phyloP scores from a whole-genome alignment of 2,113 vertebrate species.

The Eclectus roratus region DNA sequence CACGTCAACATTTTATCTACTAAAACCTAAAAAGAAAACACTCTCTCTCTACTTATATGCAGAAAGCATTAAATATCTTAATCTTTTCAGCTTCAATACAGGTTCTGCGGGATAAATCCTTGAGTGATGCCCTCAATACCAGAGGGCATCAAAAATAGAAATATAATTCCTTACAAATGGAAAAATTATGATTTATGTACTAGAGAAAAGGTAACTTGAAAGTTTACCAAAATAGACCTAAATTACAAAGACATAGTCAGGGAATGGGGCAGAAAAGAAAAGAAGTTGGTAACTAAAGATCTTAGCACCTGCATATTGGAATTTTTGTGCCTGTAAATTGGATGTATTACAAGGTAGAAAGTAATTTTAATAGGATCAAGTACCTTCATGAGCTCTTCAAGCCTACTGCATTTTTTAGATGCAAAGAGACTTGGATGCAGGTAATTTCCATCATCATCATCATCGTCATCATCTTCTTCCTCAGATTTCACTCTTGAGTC shows the following conservation, averaged over 20 bases:
- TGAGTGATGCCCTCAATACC: neutral
- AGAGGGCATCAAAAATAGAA: neutral
- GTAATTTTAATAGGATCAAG: neutral
- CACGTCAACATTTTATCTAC: neutral
- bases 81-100: neutral
- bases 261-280: neutral
- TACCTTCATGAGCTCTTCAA: constrained; percentile 93
- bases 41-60: neutral
- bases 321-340: neutral
- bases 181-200: neutral
- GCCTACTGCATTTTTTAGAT: constrained; percentile 85
- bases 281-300: neutral
- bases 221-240: neutral
- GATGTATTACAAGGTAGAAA: neutral
- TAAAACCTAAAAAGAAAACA: neutral
- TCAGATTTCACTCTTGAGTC: constrained; percentile 53
- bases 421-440: constrained; percentile 97
- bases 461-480: constrained; percentile 71
- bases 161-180: neutral
- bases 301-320: neutral
- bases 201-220: neutral
- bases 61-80: constrained; percentile 11
- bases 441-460: constrained; percentile 87
- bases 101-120: neutral
- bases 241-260: neutral